Evolutionary conservation across 2,797 vertebrate species (phyloP).

Genomic region (Sphenodon punctatus): DNA sequence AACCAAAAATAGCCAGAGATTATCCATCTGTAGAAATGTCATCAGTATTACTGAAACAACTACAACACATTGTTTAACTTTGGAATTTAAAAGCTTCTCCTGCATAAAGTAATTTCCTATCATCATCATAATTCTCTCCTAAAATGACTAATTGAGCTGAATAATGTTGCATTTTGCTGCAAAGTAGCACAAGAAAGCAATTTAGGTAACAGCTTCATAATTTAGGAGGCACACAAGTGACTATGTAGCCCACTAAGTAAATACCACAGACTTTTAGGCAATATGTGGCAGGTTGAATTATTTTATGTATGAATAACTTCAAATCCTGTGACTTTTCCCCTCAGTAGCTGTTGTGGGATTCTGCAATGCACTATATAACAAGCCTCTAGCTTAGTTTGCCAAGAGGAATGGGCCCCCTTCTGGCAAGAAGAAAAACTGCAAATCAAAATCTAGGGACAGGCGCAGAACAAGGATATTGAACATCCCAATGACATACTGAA

Average conservation of each 20-base stretch:
- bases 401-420: conserved; percentile 7
- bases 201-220: accelerated
- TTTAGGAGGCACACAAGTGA: not conserved
- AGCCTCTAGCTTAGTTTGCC: not conserved
- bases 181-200: not conserved
- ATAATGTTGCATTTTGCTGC: not conserved
- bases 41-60: not conserved
- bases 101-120: not conserved
- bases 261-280: not conserved
- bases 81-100: not conserved
- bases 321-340: not conserved
- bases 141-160: not conserved
- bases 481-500: not conserved
- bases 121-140: not conserved
- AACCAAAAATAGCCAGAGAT: not conserved
- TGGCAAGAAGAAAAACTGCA: conserved; percentile 25
- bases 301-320: not conserved
- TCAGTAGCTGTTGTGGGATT: not conserved
- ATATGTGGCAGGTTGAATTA: not conserved
- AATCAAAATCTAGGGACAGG: too few species aligned
- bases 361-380: not conserved
- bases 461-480: too few species aligned
- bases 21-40: not conserved
- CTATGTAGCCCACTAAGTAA: not conserved
- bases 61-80: not conserved